Percentiles rank a stretch among this genome's conserved stretches.
Evolutionary conservation across 2,888 invertebrate genomes (phyloP).

Genomic region (Cosmia trapezina): DNA sequence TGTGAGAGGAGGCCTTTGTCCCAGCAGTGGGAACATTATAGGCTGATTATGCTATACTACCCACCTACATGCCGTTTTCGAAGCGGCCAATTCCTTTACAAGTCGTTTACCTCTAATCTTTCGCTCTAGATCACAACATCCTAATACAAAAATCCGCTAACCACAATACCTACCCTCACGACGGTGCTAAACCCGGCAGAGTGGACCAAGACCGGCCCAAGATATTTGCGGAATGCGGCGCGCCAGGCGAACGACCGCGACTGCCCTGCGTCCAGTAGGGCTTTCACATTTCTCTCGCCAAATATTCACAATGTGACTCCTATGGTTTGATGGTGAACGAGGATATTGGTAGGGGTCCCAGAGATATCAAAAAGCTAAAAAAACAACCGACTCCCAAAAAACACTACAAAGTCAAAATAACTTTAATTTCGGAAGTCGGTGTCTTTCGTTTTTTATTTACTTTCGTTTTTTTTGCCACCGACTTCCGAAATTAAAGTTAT

Average conservation of each 20-base stretch:
- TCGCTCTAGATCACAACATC: slow-evolving; percentile 16
- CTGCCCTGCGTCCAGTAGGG: slow-evolving; percentile 66
- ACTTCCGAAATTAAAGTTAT: no score
- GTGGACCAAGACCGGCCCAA: slow-evolving; percentile 42
- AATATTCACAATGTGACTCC: slow-evolving; percentile 38
- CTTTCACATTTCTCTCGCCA: slow-evolving; percentile 67
- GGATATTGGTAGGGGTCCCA: slow-evolving; percentile 3
- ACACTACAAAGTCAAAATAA: no score
- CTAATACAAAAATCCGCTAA: slow-evolving; percentile 45
- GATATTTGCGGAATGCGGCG: slow-evolving; percentile 62
- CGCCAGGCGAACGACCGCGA: slow-evolving; percentile 65
- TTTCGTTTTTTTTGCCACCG: no score
- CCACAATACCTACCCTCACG: slow-evolving; percentile 31
- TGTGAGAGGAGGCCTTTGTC: no score
- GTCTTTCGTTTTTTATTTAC: no score
- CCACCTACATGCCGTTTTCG: neutral
- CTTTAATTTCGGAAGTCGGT: no score
- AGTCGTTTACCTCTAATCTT: slow-evolving; percentile 2
- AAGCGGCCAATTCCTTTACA: neutral
- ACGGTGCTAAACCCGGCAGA: slow-evolving; percentile 47
- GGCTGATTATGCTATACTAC: no score
- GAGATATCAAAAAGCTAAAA: neutral
- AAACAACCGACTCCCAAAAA: no score
- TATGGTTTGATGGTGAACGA: slow-evolving; percentile 4
- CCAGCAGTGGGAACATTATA: no score